Percentiles rank a stretch among this genome's conserved stretches.
These are phyloP conservation scores for Hoplodrina ambigua DNA, from an alignment of 2,888 invertebrate genomes.

Conservation along the genomic window DNA sequence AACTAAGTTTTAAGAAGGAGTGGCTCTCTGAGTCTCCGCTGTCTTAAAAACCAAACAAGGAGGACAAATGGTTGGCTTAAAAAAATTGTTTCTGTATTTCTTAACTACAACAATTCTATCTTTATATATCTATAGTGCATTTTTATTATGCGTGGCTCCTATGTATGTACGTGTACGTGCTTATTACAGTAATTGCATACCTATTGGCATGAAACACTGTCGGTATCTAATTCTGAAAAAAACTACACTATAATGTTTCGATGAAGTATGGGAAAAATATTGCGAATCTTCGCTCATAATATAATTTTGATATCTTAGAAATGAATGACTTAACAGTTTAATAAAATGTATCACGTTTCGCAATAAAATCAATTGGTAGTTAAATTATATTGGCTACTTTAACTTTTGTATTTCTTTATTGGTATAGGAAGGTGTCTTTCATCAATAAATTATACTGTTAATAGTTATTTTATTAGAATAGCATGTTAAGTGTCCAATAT, in stretches of 20 bases:
- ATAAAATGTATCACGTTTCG: constrained; percentile 22
- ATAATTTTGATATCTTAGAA: constrained; percentile 1
- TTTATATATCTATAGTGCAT: neutral
- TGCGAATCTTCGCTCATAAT: neutral
- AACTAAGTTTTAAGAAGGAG: neutral
- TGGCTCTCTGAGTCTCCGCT: too few species aligned
- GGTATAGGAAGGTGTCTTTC: constrained; percentile 7
- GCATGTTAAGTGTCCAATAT: constrained; percentile 58
- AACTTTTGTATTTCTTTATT: constrained; percentile 9
- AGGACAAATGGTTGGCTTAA: too few species aligned
- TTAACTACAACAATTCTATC: neutral
- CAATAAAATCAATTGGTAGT: constrained; percentile 23
- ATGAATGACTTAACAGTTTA: constrained; percentile 4
- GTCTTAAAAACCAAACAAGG: neutral
- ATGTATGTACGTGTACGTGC: constrained; percentile 34
- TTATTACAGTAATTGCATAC: constrained; percentile 34
- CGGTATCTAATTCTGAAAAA: constrained; percentile 16
- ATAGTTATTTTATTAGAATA: constrained; percentile 46
- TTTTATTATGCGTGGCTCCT: constrained; percentile 18
- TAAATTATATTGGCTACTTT: constrained; percentile 7
- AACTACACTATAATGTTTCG: neutral
- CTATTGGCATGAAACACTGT: constrained; percentile 14
- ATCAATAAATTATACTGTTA: constrained; percentile 20
- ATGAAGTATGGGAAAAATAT: neutral
- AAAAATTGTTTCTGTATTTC: neutral